Evolutionary conservation across 2,113 vertebrate genomes (phyloP).

Genomic region (Gallinago media): DNA sequence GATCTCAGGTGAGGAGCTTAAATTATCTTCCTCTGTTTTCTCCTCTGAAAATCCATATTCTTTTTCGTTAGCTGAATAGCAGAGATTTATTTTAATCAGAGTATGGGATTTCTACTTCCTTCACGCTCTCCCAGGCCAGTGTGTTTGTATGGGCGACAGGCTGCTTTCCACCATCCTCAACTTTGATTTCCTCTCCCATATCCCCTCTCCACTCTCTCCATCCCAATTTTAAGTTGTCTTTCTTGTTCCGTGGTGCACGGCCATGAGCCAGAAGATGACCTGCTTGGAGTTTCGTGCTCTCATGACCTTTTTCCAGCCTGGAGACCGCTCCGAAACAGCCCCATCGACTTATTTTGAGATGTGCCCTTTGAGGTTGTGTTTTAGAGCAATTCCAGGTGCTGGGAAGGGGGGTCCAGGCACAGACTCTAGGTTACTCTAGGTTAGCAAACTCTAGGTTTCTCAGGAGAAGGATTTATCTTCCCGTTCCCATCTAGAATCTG

Average conservation of each 20-base stretch:
- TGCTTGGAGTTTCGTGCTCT: not conserved
- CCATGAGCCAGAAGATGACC: not conserved
- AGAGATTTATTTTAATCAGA: not conserved
- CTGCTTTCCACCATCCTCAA: not conserved
- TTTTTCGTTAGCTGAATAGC: not conserved
- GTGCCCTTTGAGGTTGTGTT: not conserved
- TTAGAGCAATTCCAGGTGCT: not conserved
- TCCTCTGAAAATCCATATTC: not conserved
- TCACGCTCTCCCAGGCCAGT: not conserved
- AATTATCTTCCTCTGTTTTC: not conserved
- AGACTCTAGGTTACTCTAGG: too few species aligned
- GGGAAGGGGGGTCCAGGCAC: fast-evolving
- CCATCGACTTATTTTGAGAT: not conserved
- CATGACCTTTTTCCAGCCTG: too few species aligned
- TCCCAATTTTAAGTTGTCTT: not conserved
- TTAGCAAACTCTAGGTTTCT: not conserved
- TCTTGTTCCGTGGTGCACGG: not conserved
- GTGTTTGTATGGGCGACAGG: not conserved
- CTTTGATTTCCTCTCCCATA: not conserved
- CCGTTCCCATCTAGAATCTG: not conserved
- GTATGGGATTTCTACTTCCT: not conserved
- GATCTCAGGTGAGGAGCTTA: not conserved
- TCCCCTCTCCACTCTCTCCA: not conserved
- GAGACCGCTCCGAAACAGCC: not conserved
- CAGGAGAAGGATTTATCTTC: not conserved